These are phyloP conservation scores for Pseudorectes ferrugineus DNA, from an alignment of 2,113 vertebrate genomes.

Conservation along the genomic window DNA sequence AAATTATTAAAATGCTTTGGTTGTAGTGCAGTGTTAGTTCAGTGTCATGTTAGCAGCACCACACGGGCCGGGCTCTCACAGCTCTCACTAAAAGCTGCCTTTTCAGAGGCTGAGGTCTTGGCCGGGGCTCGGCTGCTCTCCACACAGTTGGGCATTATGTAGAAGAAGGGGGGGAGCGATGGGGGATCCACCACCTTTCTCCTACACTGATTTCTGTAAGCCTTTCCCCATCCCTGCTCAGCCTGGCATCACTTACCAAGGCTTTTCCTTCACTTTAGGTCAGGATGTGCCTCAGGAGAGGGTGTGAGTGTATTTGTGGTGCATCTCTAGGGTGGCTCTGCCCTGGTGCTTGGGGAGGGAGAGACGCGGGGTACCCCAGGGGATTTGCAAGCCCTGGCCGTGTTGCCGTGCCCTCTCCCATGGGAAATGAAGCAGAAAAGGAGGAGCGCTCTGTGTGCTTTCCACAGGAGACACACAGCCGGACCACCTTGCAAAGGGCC, in stretches of 20 bases:
- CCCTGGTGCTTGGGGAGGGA: not conserved
- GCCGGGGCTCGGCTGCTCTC: not conserved
- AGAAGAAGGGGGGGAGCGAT: not conserved
- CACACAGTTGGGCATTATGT: conserved; percentile 57
- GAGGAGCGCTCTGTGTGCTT: not conserved
- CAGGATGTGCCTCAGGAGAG: not conserved
- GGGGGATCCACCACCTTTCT: not conserved
- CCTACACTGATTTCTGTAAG: not conserved
- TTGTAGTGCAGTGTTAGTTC: conserved; percentile 55
- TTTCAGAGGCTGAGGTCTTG: conserved; percentile 39
- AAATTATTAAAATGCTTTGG: conserved; percentile 49
- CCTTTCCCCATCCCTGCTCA: not conserved
- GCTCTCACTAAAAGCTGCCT: conserved; percentile 23
- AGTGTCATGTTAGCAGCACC: conserved; percentile 36
- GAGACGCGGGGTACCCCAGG: not conserved
- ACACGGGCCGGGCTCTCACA: not conserved
- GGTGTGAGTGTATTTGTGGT: rapidly evolving
- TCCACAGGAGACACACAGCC: not conserved
- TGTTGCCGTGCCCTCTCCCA: not conserved
- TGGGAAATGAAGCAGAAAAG: not conserved
- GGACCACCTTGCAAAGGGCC: not conserved
- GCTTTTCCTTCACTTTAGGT: not conserved
- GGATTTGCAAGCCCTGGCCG: not conserved
- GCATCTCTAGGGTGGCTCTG: not conserved
- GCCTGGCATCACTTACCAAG: not conserved